phyloP scores from a whole-genome alignment of 2,797 vertebrate genomes.

The Smutsia temminckii region DNA sequence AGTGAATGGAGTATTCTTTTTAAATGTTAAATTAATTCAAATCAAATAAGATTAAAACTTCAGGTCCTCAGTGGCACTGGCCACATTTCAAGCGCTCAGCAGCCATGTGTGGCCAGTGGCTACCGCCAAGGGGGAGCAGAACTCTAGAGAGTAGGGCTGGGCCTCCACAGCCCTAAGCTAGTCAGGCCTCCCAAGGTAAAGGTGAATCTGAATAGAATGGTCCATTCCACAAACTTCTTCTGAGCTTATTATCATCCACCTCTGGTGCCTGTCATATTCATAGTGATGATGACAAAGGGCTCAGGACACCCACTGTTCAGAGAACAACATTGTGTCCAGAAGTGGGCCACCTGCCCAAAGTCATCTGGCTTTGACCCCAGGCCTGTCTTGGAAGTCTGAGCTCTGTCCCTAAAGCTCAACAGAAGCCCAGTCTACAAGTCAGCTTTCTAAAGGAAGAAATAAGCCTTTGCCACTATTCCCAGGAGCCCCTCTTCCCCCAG shows the following conservation, averaged over 20 bases:
- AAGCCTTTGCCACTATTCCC: slow-evolving; percentile 13
- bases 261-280: neutral
- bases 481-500: neutral
- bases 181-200: neutral
- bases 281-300: neutral
- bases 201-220: neutral
- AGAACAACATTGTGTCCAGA: neutral
- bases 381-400: neutral
- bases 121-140: neutral
- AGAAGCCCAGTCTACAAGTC: neutral
- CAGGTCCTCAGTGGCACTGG: neutral
- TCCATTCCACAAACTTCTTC: neutral
- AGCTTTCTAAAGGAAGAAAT: neutral
- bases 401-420: neutral
- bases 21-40: slow-evolving; percentile 35
- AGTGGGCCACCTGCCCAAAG: neutral
- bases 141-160: neutral
- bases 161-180: neutral
- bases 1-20: neutral
- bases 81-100: neutral
- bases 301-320: neutral
- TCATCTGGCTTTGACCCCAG: slow-evolving; percentile 1
- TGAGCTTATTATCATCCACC: neutral
- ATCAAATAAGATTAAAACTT: slow-evolving; percentile 45
- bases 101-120: neutral